A percentile compares a stretch with the other conserved stretches of the same genome.
These are phyloP conservation scores for Lamprotornis superbus DNA, from an alignment of 2,113 vertebrate genomes.

Conservation along the genomic window DNA sequence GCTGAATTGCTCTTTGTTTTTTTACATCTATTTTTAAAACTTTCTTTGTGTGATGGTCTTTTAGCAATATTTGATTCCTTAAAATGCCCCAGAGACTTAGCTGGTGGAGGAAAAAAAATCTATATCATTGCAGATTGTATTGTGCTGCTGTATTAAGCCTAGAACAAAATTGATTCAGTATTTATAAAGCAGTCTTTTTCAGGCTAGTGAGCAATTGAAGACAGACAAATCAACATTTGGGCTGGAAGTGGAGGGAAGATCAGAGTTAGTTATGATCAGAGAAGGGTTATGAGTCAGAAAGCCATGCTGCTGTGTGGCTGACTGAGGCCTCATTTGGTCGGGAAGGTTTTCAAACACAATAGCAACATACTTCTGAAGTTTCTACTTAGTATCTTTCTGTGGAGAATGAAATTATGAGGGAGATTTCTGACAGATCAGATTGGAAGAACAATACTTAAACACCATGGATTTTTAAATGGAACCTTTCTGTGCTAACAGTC, in stretches of 20 bases:
- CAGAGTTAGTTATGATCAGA: background rate
- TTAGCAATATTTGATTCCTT: constrained; percentile 17
- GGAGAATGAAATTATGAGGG: background rate
- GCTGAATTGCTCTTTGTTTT: background rate
- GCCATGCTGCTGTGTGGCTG: background rate
- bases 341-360: background rate
- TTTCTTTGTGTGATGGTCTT: background rate
- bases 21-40: constrained; percentile 26
- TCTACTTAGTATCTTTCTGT: background rate
- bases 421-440: background rate
- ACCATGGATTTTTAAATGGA: background rate
- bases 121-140: background rate
- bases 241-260: background rate
- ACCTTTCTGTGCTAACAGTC: background rate
- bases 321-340: background rate
- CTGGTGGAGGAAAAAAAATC: background rate
- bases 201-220: background rate
- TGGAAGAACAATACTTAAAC: background rate
- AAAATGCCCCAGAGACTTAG: background rate
- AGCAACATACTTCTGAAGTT: background rate
- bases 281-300: background rate
- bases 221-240: background rate
- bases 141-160: background rate
- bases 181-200: constrained; percentile 2
- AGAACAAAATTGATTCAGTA: background rate